phyloP scores from a whole-genome alignment of 2,888 invertebrate species.

The Pemphredon lugubris region DNA sequence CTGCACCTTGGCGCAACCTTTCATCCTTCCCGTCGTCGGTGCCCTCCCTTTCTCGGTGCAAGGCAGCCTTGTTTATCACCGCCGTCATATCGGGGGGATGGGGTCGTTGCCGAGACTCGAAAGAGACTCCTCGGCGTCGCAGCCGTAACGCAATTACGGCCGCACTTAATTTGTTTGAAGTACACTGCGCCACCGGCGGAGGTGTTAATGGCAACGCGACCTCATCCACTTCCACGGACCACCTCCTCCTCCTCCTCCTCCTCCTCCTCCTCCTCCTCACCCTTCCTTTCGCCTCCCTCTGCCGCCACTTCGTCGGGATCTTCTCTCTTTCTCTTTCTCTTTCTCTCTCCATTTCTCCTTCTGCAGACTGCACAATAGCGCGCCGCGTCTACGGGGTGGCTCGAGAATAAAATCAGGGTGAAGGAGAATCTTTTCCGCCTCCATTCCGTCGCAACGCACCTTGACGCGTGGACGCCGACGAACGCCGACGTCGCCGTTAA shows the following conservation, averaged over 20 bases:
- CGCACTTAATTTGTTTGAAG: constrained; percentile 80
- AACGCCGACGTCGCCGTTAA: too few species aligned
- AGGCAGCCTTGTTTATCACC: constrained; percentile 59
- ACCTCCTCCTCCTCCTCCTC: constrained; percentile 34
- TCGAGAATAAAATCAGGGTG: constrained; percentile 16
- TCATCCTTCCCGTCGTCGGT: constrained; percentile 44
- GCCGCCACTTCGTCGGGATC: constrained; percentile 14
- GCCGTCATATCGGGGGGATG: constrained; percentile 57
- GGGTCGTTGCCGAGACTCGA: constrained; percentile 57
- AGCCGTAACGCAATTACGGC: constrained; percentile 77
- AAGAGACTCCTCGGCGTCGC: constrained; percentile 68
- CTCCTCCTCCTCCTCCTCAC: constrained; percentile 18
- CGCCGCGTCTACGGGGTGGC: constrained; percentile 32
- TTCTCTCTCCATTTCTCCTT: constrained; percentile 39
- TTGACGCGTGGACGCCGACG: too few species aligned
- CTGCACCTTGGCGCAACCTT: constrained; percentile 57
- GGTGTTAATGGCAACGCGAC: constrained; percentile 78
- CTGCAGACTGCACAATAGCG: constrained; percentile 44
- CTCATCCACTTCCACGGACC: constrained; percentile 64
- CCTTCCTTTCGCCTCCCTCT: constrained; percentile 8
- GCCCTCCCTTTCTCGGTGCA: constrained; percentile 49
- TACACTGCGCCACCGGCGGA: constrained; percentile 73
- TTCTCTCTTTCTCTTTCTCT: constrained; percentile 36
- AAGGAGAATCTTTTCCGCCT: not conserved
- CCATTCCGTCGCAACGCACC: not conserved